Conservation (phyloP, 2,113 vertebrate species). For the Crotophaga sulcirostris region DNA sequence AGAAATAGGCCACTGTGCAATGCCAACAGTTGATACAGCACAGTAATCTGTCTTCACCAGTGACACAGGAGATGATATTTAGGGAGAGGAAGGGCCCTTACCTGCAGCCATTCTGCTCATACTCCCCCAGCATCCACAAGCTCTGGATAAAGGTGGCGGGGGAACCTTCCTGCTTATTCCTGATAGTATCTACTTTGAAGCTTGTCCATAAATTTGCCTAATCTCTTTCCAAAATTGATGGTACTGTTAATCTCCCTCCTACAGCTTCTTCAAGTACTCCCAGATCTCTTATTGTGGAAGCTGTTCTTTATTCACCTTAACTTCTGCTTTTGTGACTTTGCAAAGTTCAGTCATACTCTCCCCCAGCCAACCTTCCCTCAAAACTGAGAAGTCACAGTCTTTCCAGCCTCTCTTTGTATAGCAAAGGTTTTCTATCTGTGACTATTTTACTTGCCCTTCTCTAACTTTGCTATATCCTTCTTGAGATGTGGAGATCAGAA, state of each 20-base stretch:
- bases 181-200: neutral
- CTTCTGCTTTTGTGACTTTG: neutral
- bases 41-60: neutral
- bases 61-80: neutral
- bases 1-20: neutral
- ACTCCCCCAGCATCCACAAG: neutral
- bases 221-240: neutral
- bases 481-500: neutral
- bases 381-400: neutral
- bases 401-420: neutral
- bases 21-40: fast-evolving
- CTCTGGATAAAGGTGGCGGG: neutral
- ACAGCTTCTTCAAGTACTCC: neutral
- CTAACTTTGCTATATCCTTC: neutral
- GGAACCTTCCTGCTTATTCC: neutral
- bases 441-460: neutral
- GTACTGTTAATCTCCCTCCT: neutral
- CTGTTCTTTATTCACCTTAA: neutral
- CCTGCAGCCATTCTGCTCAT: neutral
- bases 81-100: neutral
- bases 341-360: neutral
- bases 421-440: neutral
- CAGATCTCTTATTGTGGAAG: neutral
- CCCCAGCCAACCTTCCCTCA: neutral
- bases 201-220: neutral